Percentiles rank a stretch among this genome's conserved stretches.
Evolutionary conservation across 2,797 vertebrate genomes (phyloP).

Genomic region (Falco rusticolus): DNA sequence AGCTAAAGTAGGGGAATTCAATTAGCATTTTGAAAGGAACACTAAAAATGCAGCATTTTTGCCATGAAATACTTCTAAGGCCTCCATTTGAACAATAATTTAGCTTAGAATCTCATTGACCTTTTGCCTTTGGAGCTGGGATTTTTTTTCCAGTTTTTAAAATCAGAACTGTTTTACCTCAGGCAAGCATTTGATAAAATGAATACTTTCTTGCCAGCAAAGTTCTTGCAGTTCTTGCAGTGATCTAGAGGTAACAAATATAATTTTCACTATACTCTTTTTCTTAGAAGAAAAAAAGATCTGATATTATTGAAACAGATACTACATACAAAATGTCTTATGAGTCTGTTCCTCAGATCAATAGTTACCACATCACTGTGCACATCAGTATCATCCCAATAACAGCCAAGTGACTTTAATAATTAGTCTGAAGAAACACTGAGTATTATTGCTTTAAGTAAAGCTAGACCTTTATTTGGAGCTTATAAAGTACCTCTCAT

Average conservation of each 20-base stretch:
- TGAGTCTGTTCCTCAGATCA: background rate
- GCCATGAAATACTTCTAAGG: slow-evolving; percentile 48
- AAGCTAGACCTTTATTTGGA: background rate
- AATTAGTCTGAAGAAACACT: background rate
- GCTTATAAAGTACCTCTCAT: background rate
- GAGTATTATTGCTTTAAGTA: background rate
- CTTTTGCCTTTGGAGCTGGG: slow-evolving; percentile 12
- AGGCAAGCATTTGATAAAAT: slow-evolving; percentile 9
- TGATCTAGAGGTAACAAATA: background rate
- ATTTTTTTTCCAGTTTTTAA: slow-evolving; percentile 28
- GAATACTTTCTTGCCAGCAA: background rate
- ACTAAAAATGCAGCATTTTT: slow-evolving; percentile 70
- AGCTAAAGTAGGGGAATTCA: slow-evolving; percentile 70
- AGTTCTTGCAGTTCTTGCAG: background rate
- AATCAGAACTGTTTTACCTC: slow-evolving; percentile 3
- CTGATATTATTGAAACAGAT: background rate
- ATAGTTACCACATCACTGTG: background rate
- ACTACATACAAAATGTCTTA: background rate
- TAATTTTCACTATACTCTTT: background rate
- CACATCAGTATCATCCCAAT: background rate
- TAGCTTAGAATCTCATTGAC: slow-evolving; percentile 62
- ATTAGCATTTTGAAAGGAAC: slow-evolving; percentile 74
- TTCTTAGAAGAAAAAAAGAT: background rate
- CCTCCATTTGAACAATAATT: slow-evolving; percentile 60
- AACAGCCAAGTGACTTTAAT: background rate